Conservation (phyloP, 2,888 invertebrate genomes). For the Lycocerus yunnanus region DNA sequence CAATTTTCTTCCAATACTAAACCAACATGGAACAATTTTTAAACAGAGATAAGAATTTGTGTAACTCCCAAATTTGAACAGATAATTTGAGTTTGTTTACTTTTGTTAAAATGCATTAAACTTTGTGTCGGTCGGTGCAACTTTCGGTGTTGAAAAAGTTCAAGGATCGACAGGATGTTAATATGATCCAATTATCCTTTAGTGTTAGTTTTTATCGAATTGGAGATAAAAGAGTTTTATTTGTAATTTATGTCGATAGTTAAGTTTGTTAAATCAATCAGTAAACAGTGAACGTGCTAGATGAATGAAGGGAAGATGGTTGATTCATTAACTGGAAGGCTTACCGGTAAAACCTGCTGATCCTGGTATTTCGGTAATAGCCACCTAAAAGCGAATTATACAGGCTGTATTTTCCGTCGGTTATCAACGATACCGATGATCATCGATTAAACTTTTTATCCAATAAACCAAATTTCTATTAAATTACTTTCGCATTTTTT, state of each 20-base stretch:
- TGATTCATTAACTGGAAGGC: slow-evolving; percentile 52
- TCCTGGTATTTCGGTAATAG: slow-evolving; percentile 53
- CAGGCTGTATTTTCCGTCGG: slow-evolving; percentile 36
- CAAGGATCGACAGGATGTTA: not conserved
- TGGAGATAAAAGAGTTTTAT: not conserved
- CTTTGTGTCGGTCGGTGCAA: not conserved
- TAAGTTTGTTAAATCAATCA: slow-evolving; percentile 26
- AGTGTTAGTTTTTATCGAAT: not conserved
- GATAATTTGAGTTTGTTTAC: not conserved
- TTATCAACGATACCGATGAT: slow-evolving; percentile 22
- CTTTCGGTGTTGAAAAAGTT: not conserved
- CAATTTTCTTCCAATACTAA: slow-evolving; percentile 7
- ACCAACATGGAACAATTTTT: not conserved
- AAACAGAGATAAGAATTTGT: slow-evolving; percentile 7
- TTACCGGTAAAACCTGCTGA: slow-evolving; percentile 51
- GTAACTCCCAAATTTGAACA: slow-evolving; percentile 2
- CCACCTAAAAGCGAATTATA: slow-evolving; percentile 52
- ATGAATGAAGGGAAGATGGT: slow-evolving; percentile 35
- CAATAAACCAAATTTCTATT: not conserved
- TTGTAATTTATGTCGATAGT: slow-evolving; percentile 5
- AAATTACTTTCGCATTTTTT: not conserved
- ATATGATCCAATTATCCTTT: not conserved
- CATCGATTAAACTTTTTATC: not conserved
- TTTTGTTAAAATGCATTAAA: not conserved
- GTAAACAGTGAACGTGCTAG: slow-evolving; percentile 21